A percentile compares a stretch with the other conserved stretches of the same genome.
These are phyloP conservation scores for Bufo bufo DNA, from an alignment of 2,113 vertebrate species.

Conservation along the genomic window DNA sequence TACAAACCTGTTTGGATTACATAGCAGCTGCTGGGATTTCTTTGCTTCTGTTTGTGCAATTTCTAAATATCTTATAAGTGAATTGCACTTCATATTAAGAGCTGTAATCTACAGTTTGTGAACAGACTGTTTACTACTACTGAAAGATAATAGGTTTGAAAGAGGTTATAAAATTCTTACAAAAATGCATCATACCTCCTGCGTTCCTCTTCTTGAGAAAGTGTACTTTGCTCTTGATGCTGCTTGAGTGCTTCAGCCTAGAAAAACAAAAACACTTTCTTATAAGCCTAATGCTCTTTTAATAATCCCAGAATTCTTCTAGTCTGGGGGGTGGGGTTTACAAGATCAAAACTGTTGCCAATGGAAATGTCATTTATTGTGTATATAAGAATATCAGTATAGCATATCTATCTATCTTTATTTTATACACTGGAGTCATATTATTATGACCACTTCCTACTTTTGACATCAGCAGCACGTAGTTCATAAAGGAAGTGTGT, in stretches of 20 bases:
- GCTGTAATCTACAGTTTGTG: background rate
- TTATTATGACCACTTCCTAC: too few species aligned
- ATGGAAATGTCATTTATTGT: too few species aligned
- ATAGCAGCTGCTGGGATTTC: too few species aligned
- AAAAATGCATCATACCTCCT: constrained; percentile 15
- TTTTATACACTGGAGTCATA: too few species aligned
- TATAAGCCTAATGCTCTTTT: background rate
- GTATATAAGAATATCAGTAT: too few species aligned
- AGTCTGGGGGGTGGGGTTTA: too few species aligned
- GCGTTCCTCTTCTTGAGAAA: background rate
- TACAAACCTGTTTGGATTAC: too few species aligned
- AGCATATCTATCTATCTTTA: too few species aligned
- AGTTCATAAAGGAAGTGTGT: too few species aligned
- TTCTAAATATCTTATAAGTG: background rate
- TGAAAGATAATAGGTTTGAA: background rate
- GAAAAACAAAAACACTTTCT: background rate
- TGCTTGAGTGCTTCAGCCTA: constrained; percentile 23
- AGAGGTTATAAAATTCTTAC: background rate
- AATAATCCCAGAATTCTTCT: background rate
- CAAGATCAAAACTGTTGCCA: too few species aligned
- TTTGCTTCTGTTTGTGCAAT: background rate
- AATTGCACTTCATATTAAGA: background rate
- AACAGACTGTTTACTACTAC: background rate
- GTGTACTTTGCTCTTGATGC: background rate
- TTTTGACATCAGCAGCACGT: too few species aligned